Percentiles rank a stretch among this genome's conserved stretches.
Evolutionary conservation across 1,140 invertebrate genomes (phyloP).

Genomic region (Bicyclus anynana): DNA sequence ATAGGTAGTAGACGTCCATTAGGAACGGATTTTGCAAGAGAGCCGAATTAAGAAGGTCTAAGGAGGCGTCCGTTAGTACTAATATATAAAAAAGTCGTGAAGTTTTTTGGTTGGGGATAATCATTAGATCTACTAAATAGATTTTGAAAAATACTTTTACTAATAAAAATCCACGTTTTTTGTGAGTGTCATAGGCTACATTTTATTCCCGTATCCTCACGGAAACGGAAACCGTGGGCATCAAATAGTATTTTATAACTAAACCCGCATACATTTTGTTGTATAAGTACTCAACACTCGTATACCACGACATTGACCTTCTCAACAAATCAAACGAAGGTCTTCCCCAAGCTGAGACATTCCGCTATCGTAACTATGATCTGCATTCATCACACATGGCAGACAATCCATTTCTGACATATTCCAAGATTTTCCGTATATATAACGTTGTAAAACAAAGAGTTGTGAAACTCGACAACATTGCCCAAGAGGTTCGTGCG

Average conservation of each 20-base stretch:
- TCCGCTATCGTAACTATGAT: conserved; percentile 13
- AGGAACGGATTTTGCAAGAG: too few relatives aligned
- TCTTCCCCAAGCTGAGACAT: conserved; percentile 14
- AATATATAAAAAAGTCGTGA: too few relatives aligned
- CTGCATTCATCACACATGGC: conserved; percentile 7
- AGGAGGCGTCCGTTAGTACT: too few relatives aligned
- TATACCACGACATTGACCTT: neutral
- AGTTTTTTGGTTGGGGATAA: too few relatives aligned
- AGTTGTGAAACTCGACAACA: conserved; percentile 34
- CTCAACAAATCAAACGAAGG: conserved; percentile 15
- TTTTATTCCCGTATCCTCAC: too few relatives aligned
- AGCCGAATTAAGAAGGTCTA: too few relatives aligned
- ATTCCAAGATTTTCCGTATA: conserved; percentile 22
- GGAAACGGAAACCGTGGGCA: too few relatives aligned
- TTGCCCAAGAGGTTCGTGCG: conserved; percentile 51
- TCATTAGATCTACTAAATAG: too few relatives aligned
- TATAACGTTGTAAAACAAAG: conserved; percentile 44
- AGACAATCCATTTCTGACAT: conserved; percentile 2
- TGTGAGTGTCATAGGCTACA: too few relatives aligned
- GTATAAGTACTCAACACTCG: neutral
- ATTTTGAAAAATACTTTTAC: too few relatives aligned
- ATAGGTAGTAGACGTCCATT: too few relatives aligned
- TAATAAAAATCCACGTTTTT: too few relatives aligned
- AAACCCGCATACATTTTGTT: conserved; percentile 8
- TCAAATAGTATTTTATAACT: neutral